Base-by-base conservation (phyloP, 2,888 invertebrate genomes). In the Sarcophaga subvicina region DNA sequence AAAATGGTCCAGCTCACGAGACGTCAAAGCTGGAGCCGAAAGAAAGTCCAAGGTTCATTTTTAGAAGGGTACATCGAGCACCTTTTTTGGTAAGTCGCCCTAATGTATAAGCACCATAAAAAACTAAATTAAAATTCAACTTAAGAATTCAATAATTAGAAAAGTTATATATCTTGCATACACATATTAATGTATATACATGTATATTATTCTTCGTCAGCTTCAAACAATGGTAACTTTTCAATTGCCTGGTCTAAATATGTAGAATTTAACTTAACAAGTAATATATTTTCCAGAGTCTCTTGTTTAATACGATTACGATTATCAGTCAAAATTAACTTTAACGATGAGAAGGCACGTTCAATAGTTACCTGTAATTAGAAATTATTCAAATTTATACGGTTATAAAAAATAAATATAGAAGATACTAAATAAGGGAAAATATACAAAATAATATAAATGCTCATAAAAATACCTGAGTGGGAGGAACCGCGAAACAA, bases 401-500 rank as follows among this genome's bases (percentile, higher is more conserved):
- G 60, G 27, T 22, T 59, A 71, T 27, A 59, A 27, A 59, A 59
- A 14, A 27, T 66, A 6, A 27, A 14, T 22, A 25, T 66, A 66
- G 64, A 12, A 60, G 17, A 60, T 12, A 10, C 64, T 66, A 66
- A 49, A 8, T 20, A 59, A 66, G 27, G 54, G 22, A 22, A 22
- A 22, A 22, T 22, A 22, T 22, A 22, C 22, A 22, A 22, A 22
- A 22, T 22, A 22, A 22, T 22, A 22, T 22, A 22, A 22, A 22
- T 22, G 22, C 22, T 22, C 22, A 22, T 59, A 67, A 59, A 25
- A 11, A 27, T 78, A 83, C 79, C 49, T 79, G 83, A 27, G 83
- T 78, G 64, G 77, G 78, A 27, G 79, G 79, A 73, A 83, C 67
- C 20, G 59, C 73, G 62, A 69, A 83, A 25, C 66, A 67, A 14